A percentile compares a stretch with the other conserved stretches of the same genome.
Evolutionary conservation across 2,797 vertebrate genomes (phyloP).

Genomic region (Toxotes lorentzi): DNA sequence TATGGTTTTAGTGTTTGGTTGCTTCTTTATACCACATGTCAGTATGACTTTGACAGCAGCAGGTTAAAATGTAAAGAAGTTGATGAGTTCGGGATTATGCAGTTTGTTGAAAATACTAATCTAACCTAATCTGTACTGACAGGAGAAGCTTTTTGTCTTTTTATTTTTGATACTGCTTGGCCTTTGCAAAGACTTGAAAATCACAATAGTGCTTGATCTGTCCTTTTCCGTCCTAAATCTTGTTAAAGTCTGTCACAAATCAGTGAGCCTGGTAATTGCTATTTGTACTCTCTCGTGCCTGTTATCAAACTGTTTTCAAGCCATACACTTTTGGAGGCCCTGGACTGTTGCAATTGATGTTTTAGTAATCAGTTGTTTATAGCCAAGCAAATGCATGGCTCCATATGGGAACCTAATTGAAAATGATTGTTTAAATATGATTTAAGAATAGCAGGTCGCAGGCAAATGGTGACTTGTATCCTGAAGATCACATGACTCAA

Average conservation of each 20-base stretch:
- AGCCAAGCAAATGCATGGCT: conserved; percentile 21
- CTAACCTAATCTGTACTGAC: conserved; percentile 7
- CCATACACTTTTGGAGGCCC: conserved; percentile 37
- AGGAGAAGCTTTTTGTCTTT: conserved; percentile 13
- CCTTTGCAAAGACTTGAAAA: conserved; percentile 40
- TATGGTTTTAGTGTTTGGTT: conserved; percentile 49
- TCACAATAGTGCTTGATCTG: conserved; percentile 65
- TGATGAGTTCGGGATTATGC: not conserved
- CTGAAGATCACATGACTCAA: conserved; percentile 43
- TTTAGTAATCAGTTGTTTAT: conserved; percentile 51
- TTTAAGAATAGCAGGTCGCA: conserved; percentile 23
- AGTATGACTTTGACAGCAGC: conserved; percentile 37
- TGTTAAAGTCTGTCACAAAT: conserved; percentile 79
- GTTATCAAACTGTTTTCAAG: conserved; percentile 61
- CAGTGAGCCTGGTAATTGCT: conserved; percentile 76
- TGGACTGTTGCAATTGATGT: conserved; percentile 67
- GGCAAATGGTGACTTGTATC: conserved; percentile 26
- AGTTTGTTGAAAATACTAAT: conserved; percentile 8
- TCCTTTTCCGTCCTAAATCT: conserved; percentile 68
- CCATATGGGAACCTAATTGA: conserved; percentile 37
- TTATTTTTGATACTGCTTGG: conserved; percentile 15
- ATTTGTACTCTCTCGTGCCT: conserved; percentile 62
- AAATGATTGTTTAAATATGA: conserved; percentile 23
- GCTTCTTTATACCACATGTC: conserved; percentile 33
- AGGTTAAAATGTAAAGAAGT: not conserved